Evolutionary conservation across 2,888 invertebrate genomes (phyloP).

Genomic region (Notodromas monacha): DNA sequence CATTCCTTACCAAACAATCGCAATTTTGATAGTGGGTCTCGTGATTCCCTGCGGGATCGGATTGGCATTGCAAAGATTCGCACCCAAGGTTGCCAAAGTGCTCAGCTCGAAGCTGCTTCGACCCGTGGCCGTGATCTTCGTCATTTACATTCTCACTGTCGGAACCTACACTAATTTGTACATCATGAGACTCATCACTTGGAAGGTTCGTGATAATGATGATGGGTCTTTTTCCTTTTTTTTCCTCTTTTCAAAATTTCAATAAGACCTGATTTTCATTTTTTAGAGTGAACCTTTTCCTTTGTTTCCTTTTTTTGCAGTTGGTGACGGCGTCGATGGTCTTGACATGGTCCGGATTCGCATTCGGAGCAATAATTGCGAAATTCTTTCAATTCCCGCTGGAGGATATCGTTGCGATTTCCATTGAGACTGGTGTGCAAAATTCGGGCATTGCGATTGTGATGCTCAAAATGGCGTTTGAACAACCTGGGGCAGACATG

Average conservation of each 20-base stretch:
- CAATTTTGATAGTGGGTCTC: slow-evolving; percentile 34
- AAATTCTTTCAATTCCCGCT: slow-evolving; percentile 23
- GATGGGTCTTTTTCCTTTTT: background rate
- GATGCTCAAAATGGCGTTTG: slow-evolving; percentile 40
- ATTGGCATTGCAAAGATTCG: slow-evolving; percentile 27
- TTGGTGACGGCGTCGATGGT: slow-evolving; percentile 43
- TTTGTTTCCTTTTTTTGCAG: slow-evolving; percentile 23
- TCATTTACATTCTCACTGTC: slow-evolving; percentile 50
- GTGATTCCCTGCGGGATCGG: slow-evolving; percentile 41
- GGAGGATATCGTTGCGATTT: slow-evolving; percentile 45
- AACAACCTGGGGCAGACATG: slow-evolving; percentile 53
- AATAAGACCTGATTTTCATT: background rate
- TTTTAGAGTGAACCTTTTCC: too few species aligned
- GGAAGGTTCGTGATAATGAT: slow-evolving; percentile 42
- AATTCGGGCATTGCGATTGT: slow-evolving; percentile 77
- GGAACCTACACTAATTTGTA: slow-evolving; percentile 63
- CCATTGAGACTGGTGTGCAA: slow-evolving; percentile 69
- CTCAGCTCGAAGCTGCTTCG: slow-evolving; percentile 50
- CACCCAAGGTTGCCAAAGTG: slow-evolving; percentile 30
- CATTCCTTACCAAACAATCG: slow-evolving; percentile 45
- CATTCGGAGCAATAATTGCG: slow-evolving; percentile 30
- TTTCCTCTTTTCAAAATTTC: background rate
- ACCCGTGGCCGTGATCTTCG: slow-evolving; percentile 40
- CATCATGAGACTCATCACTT: slow-evolving; percentile 53
- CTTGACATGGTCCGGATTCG: slow-evolving; percentile 48